Evolutionary conservation across 1,140 invertebrate genomes (phyloP), one percentile per base, ranked within the genome.

Genomic region (Orussus abietinus): DNA sequence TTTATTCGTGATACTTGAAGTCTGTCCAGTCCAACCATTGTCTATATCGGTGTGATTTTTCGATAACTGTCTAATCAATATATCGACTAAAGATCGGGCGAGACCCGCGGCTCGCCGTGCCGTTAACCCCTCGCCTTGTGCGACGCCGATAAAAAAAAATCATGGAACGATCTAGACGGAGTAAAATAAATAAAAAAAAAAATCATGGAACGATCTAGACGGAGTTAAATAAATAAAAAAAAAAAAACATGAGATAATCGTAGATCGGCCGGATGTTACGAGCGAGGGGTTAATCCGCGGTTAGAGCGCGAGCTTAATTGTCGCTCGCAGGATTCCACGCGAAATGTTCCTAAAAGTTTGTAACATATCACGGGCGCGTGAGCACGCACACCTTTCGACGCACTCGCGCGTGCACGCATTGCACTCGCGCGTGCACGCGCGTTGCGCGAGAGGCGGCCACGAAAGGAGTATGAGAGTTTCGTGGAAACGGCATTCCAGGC

Each of bases 311-410:
- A 57, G 20, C 53, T 52, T 45, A 55, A 47, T 48, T 10, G 52
- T 53, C 53, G 57, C 53, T 66, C 61, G 64, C 59, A 55, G 50
- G 39, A 55, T 61, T 63, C 58, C 58, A 61, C 62, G 62, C 58
- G 59, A 66, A 69, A 68, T 69, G 67, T 69, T 70, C 67, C 67
- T 70, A 70, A 65, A 67, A 70, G 50, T 65, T 69, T 70, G 66
- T 70, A 72, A 69, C 65, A 72, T 70, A 70, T 72, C 66, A 67
- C 42, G 47, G 41, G 50, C 26, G 45, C 22, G 22, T 37, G 31
- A 47, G 33, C 51, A 37, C 44, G 28, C 38, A 44, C 22, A 25
- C 22, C 6, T 25, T 25, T n/a, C 6, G 6, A 25, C 22, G n/a
- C 22, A 6, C 22, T 7, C 22, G 22, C 22, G n/a, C 22, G n/a